Conservation (phyloP, 2,113 vertebrate species). For the Physeter macrocephalus region DNA sequence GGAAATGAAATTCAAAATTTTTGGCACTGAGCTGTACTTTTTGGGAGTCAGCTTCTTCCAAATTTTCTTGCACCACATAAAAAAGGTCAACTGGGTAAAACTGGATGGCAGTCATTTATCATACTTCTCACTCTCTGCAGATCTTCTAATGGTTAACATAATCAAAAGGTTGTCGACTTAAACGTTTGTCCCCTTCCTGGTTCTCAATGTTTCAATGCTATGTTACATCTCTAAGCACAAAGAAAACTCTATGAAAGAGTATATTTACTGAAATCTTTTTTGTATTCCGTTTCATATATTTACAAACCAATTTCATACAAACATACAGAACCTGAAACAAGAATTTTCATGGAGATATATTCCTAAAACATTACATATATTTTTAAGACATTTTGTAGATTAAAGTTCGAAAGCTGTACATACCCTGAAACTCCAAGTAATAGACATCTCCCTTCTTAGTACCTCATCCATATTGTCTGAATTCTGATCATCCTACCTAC, state of each 20-base stretch:
- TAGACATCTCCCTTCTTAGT: background rate
- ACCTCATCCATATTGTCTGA: background rate
- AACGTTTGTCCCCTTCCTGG: background rate
- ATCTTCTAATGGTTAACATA: slow-evolving; percentile 43
- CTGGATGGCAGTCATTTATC: slow-evolving; percentile 47
- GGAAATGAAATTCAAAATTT: slow-evolving; percentile 70
- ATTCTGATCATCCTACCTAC: background rate
- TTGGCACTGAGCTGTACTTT: slow-evolving; percentile 42
- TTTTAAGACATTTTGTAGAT: background rate
- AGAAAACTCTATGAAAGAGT: slow-evolving; percentile 29
- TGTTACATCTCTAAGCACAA: slow-evolving; percentile 19
- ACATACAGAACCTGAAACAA: background rate
- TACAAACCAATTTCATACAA: background rate
- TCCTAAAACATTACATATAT: background rate
- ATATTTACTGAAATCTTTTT: slow-evolving; percentile 15
- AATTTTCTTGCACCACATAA: slow-evolving; percentile 24
- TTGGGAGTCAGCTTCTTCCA: background rate
- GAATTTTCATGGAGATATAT: background rate
- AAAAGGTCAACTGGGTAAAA: slow-evolving; percentile 60
- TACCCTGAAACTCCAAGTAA: background rate
- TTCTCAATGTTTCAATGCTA: slow-evolving; percentile 26
- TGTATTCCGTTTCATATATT: background rate
- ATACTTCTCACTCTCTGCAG: slow-evolving; percentile 42
- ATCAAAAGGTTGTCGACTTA: slow-evolving; percentile 42
- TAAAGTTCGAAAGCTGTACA: background rate